Evolutionary conservation across 2,797 vertebrate species (phyloP).

Genomic region (Pangasius macronema): DNA sequence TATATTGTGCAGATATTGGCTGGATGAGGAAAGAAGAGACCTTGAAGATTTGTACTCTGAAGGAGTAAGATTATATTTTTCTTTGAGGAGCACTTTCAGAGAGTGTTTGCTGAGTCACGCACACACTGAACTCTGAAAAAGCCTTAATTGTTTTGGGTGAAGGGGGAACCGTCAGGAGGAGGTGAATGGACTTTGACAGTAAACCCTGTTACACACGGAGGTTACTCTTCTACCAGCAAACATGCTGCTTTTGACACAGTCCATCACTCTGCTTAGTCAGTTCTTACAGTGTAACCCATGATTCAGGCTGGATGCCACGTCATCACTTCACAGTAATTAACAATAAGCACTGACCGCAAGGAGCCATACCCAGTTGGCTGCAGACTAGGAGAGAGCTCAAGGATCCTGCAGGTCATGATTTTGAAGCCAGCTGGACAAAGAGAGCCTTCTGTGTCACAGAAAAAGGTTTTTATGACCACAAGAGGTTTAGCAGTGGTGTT

Average conservation of each 20-base stretch:
- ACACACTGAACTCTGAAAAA: neutral
- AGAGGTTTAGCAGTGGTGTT: slow-evolving; percentile 51
- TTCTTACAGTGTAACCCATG: neutral
- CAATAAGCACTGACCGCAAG: neutral
- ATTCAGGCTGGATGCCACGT: neutral
- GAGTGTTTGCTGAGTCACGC: slow-evolving; percentile 11
- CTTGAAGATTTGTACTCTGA: no score
- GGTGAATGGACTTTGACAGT: slow-evolving; percentile 34
- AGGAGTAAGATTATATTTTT: neutral
- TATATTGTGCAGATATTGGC: no score
- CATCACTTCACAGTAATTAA: neutral
- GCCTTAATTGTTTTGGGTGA: neutral
- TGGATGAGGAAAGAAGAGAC: no score
- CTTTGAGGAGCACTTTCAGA: neutral
- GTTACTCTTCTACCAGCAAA: slow-evolving; percentile 50
- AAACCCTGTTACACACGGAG: neutral
- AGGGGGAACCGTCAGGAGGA: neutral
- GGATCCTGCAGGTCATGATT: neutral
- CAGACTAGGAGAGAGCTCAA: neutral
- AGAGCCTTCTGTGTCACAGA: slow-evolving; percentile 43
- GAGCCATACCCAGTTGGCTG: neutral
- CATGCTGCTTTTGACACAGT: slow-evolving; percentile 20
- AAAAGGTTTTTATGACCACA: slow-evolving; percentile 53
- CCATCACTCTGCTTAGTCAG: neutral
- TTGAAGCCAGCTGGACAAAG: slow-evolving; percentile 25